Percentiles rank a stretch among this genome's conserved stretches.
Evolutionary conservation across 2,888 invertebrate species (phyloP).

Genomic region (Branchipolynoe longqiensis): DNA sequence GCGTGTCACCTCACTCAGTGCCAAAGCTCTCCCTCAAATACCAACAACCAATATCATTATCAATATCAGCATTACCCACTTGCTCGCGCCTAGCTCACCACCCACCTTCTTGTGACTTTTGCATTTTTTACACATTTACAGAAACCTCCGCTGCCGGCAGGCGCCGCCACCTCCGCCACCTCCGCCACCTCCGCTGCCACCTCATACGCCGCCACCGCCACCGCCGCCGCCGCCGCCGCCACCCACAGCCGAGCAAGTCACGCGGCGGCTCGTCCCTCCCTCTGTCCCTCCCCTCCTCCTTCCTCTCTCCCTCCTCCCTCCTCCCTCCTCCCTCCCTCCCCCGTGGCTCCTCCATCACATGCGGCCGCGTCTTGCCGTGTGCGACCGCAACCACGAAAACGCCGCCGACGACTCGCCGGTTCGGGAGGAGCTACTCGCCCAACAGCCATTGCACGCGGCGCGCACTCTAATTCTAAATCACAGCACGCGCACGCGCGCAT

Average conservation of each 20-base stretch:
- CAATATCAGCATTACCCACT: too few relatives aligned
- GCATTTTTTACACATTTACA: background rate
- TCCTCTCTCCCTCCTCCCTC: background rate
- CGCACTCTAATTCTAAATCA: background rate
- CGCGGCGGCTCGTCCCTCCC: background rate
- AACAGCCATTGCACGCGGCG: too few relatives aligned
- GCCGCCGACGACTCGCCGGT: background rate
- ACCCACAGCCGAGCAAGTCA: background rate
- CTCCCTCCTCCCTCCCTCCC: background rate
- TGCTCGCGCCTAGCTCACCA: too few relatives aligned
- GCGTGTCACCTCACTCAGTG: background rate
- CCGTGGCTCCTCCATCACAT: background rate
- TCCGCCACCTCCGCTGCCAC: background rate
- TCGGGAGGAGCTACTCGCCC: slow-evolving; percentile 26
- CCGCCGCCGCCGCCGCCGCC: background rate
- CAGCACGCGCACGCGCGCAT: background rate
- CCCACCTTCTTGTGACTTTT: too few relatives aligned
- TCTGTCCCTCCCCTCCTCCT: background rate
- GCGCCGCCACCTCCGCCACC: background rate
- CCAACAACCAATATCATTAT: too few relatives aligned
- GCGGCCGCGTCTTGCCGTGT: background rate
- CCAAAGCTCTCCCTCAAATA: background rate
- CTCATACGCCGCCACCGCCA: background rate
- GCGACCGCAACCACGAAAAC: background rate
- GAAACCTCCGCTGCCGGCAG: background rate